Evolutionary conservation across 2,797 vertebrate genomes (phyloP), one percentile per base, ranked within the genome.

Genomic region (Spinus pinus): DNA sequence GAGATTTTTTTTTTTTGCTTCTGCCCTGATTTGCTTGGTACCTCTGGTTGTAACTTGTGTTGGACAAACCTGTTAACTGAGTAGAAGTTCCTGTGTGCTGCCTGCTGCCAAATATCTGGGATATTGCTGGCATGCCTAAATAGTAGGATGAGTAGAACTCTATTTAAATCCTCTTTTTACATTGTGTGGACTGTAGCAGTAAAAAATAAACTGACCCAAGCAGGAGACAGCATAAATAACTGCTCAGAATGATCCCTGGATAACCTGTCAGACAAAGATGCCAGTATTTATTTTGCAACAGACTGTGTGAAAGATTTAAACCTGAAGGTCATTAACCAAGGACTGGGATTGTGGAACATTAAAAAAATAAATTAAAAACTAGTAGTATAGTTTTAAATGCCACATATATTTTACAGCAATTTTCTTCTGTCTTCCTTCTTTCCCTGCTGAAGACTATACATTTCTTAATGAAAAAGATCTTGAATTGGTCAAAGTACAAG

Each of bases 41-140:
- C 81, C 69, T 92, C 57, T 70, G 64, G 30, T 50, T 92, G 25
- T 72, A 86, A 69, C 57, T 89, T 69, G 57, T 46, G 33, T 86
- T 86, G 60, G 78, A 77, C 60, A 88, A 86, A 75, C 44, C 47
- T 93, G 44, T 86, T 93, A 73, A 79, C 51, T 84, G 58, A 56
- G 54, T 46, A 61, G 47, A 81, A 66, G 73, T 92, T 93, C 54
- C 69, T 83, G 14, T 3, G 0, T 65, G 16, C n/a, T 56, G 61
- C 61, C 42, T 81, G 28, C 64, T 94, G 77, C 82, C 66, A 72
- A 61, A 60, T 81, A 33, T 82, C 58, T 54, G 79, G 28, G 18
- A n/a, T n/a, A n/a, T 78, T 91, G 44, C 77, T 70, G 77, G 35
- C 1, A 0, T 69, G 80, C 58, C 62, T 81, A 5, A 46, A 25